Evolutionary conservation across 1,140 invertebrate species (phyloP).

Genomic region (Habropoda laboriosa): DNA sequence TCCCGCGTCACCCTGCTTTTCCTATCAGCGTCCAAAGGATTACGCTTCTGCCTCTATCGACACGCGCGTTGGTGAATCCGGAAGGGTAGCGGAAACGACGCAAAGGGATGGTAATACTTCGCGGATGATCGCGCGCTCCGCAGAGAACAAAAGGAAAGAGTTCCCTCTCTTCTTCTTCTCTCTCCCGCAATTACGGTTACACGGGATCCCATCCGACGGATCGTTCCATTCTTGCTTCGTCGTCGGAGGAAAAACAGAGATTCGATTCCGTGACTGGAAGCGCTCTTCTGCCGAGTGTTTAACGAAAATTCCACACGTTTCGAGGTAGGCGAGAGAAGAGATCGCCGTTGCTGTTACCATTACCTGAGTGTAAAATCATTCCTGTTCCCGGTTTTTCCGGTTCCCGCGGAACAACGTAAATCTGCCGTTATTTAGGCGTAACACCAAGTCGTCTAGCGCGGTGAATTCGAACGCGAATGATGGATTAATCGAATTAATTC

Average conservation of each 20-base stretch:
- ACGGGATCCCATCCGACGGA: too few relatives aligned
- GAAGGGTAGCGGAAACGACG: not conserved
- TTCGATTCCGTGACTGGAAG: too few relatives aligned
- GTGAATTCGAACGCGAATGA: not conserved
- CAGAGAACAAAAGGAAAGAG: not conserved
- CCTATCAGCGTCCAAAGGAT: too few relatives aligned
- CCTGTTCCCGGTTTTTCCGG: not conserved
- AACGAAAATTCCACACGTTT: not conserved
- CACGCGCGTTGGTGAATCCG: not conserved
- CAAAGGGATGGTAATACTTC: not conserved
- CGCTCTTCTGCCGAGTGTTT: too few relatives aligned
- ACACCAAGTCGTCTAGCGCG: not conserved
- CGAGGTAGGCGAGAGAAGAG: too few relatives aligned
- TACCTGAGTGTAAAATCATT: not conserved
- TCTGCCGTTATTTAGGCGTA: not conserved
- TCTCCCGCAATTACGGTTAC: too few relatives aligned
- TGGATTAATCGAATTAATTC: conserved; percentile 28
- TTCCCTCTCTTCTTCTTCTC: too few relatives aligned
- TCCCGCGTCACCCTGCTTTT: too few relatives aligned
- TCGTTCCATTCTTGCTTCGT: too few relatives aligned
- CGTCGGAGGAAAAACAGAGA: too few relatives aligned
- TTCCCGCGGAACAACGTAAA: too few relatives aligned
- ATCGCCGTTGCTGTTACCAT: not conserved
- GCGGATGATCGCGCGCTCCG: not conserved
- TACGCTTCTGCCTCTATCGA: not conserved